Base-by-base conservation (phyloP, 2,888 invertebrate species). In the Hyppa rectilinea region DNA sequence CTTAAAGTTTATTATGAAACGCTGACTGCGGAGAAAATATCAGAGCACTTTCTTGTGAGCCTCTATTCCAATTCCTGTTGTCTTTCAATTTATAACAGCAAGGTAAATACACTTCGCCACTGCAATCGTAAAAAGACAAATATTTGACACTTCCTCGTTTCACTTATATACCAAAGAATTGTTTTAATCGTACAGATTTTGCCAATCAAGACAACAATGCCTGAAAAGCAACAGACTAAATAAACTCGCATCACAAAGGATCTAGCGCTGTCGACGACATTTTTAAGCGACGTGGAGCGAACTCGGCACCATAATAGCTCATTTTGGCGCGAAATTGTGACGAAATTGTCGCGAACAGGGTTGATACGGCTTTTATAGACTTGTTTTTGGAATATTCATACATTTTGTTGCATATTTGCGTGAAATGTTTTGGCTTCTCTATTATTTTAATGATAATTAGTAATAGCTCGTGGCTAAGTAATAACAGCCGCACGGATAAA, bases 281-380 rank as follows among this genome's bases (percentile, higher is more conserved):
- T 85, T 78, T 74, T 73, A 83, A 78, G 71, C 67, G 59, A 67
- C 17, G 49, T 64, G 50, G 67, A 65, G 72, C 73, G 60, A 78
- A 78, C 67, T 70, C 72, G 38, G 56, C 61, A 62, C 60, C 71
- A 81, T 82, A 87, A 84, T 81, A 78, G 81, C 80, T 82, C 79
- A 84, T 86, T 87, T 84, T 81, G 59, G 58, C 62, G 63, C 60
- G 55, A 68, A 71, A 80, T 81, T 80, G 78, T 84, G 81, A 78
- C 81, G 74, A 83, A 83, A 83, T 84, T 83, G 78, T 65, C 72
- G 75, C 58, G 34, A 49, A 60, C 65, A 75, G 76, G 79, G 87
- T 63, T 80, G 78, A 52, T 58, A 56, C 29, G 23, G n/a, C 31
- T 65, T 58, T 71, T 45, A 45, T 26, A 49, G 26, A 7, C 40